phyloP scores from a whole-genome alignment of 2,797 vertebrate species.

The Sebastes minor region DNA sequence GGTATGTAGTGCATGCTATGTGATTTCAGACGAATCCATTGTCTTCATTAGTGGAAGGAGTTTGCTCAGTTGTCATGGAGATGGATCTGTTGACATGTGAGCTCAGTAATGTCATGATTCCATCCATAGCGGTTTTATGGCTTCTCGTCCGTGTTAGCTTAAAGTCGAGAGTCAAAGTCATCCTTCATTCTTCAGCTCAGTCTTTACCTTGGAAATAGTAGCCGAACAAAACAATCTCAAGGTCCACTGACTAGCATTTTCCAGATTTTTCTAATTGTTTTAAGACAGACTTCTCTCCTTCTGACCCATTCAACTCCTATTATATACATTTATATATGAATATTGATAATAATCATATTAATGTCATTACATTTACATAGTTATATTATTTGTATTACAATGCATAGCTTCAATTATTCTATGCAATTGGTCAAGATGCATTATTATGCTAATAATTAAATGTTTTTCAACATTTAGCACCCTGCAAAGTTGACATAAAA shows the following conservation, averaged over 20 bases:
- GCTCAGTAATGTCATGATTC: constrained; percentile 19
- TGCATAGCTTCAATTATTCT: neutral
- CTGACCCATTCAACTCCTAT: too few relatives aligned
- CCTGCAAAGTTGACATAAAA: neutral
- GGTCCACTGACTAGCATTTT: neutral
- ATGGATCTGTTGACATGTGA: neutral
- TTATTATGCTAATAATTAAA: neutral
- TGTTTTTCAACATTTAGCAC: neutral
- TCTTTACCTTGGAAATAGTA: neutral
- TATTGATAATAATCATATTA: neutral
- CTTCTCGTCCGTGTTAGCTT: neutral
- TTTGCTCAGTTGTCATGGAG: constrained; percentile 7
- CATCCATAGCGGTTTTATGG: neutral
- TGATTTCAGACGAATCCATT: too few relatives aligned
- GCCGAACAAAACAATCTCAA: neutral
- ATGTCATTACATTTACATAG: neutral
- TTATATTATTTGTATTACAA: neutral
- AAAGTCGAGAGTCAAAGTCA: neutral
- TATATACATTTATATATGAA: too few relatives aligned
- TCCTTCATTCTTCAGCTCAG: neutral
- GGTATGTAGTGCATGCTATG: too few relatives aligned
- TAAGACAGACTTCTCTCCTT: too few relatives aligned
- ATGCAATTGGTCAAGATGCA: neutral
- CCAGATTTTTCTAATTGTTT: neutral
- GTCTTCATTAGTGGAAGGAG: neutral